These are phyloP conservation scores for Hoplodrina ambigua DNA, from an alignment of 2,888 invertebrate species.

Conservation along the genomic window DNA sequence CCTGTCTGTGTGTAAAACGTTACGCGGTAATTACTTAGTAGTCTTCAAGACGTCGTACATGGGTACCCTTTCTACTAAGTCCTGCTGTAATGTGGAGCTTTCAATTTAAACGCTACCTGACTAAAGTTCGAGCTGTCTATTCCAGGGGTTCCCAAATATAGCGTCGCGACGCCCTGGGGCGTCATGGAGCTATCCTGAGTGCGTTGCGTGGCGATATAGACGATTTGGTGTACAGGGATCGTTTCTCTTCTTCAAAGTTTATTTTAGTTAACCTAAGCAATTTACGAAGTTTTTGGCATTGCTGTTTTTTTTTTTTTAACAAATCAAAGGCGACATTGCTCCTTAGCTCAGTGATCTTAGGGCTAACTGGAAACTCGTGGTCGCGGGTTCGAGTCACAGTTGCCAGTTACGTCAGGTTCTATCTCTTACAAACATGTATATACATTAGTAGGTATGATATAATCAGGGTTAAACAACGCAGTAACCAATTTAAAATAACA, in stretches of 20 bases:
- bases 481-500: too few species aligned
- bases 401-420: neutral
- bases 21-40: slow-evolving; percentile 37
- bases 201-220: too few species aligned
- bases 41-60: slow-evolving; percentile 12
- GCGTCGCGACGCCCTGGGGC: too few species aligned
- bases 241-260: neutral
- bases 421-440: neutral
- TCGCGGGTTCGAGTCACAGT: neutral
- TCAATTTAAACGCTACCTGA: neutral
- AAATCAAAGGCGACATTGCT: neutral
- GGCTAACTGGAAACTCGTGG: too few species aligned
- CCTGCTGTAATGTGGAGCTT: slow-evolving; percentile 16
- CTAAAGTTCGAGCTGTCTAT: neutral
- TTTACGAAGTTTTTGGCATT: too few species aligned
- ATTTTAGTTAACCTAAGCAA: too few species aligned
- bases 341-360: neutral
- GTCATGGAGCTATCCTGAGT: too few species aligned
- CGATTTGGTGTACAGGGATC: neutral
- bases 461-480: too few species aligned
- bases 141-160: too few species aligned
- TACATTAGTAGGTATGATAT: neutral
- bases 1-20: slow-evolving; percentile 10
- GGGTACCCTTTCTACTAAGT: slow-evolving; percentile 7
- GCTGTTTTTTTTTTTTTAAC: neutral